Percentiles rank a stretch among this genome's conserved stretches.
These are phyloP conservation scores for Nebria ingens DNA, from an alignment of 1,140 invertebrate genomes.

Conservation along the genomic window DNA sequence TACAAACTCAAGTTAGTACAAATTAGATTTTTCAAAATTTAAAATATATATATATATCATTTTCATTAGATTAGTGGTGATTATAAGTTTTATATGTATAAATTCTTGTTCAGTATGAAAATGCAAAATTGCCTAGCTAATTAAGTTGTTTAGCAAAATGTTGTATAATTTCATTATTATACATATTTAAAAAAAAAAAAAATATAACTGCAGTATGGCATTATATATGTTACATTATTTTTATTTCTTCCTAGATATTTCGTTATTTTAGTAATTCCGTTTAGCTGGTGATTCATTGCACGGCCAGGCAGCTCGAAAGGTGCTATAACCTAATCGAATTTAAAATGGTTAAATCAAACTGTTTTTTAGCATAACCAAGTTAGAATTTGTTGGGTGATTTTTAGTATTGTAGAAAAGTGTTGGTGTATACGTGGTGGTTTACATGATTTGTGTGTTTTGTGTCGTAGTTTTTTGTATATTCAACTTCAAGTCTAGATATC, in stretches of 20 bases:
- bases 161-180: conserved; percentile 9
- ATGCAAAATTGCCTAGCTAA: conserved; percentile 4
- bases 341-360: no score
- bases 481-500: no score
- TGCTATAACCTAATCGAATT: not conserved
- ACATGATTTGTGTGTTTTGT: no score
- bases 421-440: no score
- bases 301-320: not conserved
- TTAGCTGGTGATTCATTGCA: not conserved
- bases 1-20: not conserved
- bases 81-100: no score
- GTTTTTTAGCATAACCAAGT: not conserved
- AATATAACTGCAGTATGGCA: conserved; percentile 2
- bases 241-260: not conserved
- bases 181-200: conserved; percentile 4
- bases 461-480: no score
- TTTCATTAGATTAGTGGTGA: not conserved
- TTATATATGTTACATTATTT: not conserved
- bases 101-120: not conserved
- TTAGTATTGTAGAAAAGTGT: no score
- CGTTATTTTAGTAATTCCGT: not conserved
- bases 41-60: not conserved
- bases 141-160: conserved; percentile 4
- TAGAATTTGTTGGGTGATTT: not conserved
- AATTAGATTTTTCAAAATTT: not conserved